Evolutionary conservation across 1,140 invertebrate species (phyloP), one percentile per base, ranked within the genome.

Genomic region (Gonioctena quinquepunctata): DNA sequence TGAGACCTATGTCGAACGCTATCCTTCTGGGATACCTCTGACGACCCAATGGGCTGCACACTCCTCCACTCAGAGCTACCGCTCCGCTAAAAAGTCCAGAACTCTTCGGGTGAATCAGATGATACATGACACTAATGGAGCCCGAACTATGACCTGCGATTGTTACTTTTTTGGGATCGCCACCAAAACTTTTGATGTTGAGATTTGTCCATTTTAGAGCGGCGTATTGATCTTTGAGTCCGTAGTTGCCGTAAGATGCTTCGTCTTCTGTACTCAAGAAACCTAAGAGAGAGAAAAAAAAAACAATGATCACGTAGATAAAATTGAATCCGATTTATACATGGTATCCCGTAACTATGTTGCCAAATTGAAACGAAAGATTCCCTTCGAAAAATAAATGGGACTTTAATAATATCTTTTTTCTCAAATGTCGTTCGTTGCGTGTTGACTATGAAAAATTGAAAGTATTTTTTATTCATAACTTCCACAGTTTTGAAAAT

Each of bases 41-140:
- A n/a, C n/a, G n/a, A n/a, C n/a, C n/a, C n/a, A n/a, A n/a, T n/a
- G n/a, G n/a, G n/a, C n/a, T 42, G 16, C 33, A 11, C 16, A 42
- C 33, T 8, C 19, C 50, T 0, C 50, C 50, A 18, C 50, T 54
- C 50, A 54, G 0, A 16, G 13, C 16, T 54, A 54, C 19, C n/a
- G 18, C 50, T 16, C 50, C 21, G 19, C 50, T 0, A 6, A 16
- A 54, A 2, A 54, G n/a, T 13, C 50, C 50, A 8, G 8, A 19
- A 54, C 19, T 54, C 87, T 91, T 88, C 25, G 90, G 89, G 2
- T 90, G 91, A 0, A 92, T 76, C 83, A 91, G 84, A 75, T 91
- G 90, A 27, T 90, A 81, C 28, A 86, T 82, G 0, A 88, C 86
- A 22, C 88, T 89, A 13, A 3, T 1, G 16, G 16, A 16, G 3